Percentiles rank a stretch among this genome's conserved stretches.
These are phyloP conservation scores for Melanotaenia boesemani DNA, from an alignment of 2,797 vertebrate species.

Conservation along the genomic window DNA sequence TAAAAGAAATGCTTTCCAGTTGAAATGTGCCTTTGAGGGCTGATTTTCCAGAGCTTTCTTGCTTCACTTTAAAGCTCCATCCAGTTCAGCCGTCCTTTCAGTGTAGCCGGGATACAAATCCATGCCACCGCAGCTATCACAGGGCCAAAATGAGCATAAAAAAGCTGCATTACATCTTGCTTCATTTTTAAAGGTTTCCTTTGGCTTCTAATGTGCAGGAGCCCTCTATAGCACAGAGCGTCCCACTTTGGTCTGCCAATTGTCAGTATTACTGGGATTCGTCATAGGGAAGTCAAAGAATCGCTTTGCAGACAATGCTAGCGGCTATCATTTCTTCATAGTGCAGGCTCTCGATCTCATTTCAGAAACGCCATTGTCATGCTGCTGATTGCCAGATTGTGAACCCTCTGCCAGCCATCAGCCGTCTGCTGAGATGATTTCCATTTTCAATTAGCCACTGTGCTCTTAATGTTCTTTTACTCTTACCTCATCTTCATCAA, in stretches of 20 bases:
- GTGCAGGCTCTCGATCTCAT: conserved; percentile 75
- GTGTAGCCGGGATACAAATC: conserved; percentile 88
- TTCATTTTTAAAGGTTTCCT: conserved; percentile 76
- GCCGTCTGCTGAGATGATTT: conserved; percentile 50
- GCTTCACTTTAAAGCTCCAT: conserved; percentile 88
- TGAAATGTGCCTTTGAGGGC: conserved; percentile 87
- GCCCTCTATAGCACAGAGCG: conserved; percentile 66
- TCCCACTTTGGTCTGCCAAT: conserved; percentile 81
- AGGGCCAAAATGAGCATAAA: conserved; percentile 84
- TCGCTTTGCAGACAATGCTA: conserved; percentile 77
- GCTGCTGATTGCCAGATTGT: conserved; percentile 61
- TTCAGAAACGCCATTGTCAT: conserved; percentile 75
- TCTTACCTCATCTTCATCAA: conserved; percentile 52
- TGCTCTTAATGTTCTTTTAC: conserved; percentile 63
- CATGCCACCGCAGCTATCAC: conserved; percentile 84
- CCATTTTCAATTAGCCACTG: conserved; percentile 57
- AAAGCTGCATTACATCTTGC: conserved; percentile 85
- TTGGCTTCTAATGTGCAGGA: conserved; percentile 73
- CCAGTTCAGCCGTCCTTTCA: conserved; percentile 86
- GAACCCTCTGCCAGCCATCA: conserved; percentile 65
- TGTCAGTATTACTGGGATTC: conserved; percentile 80
- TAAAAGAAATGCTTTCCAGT: conserved; percentile 87
- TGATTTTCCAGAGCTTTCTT: conserved; percentile 88
- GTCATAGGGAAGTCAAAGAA: conserved; percentile 82
- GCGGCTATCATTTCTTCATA: conserved; percentile 66